phyloP scores from a whole-genome alignment of 2,113 vertebrate species.

The Anser cygnoides region DNA sequence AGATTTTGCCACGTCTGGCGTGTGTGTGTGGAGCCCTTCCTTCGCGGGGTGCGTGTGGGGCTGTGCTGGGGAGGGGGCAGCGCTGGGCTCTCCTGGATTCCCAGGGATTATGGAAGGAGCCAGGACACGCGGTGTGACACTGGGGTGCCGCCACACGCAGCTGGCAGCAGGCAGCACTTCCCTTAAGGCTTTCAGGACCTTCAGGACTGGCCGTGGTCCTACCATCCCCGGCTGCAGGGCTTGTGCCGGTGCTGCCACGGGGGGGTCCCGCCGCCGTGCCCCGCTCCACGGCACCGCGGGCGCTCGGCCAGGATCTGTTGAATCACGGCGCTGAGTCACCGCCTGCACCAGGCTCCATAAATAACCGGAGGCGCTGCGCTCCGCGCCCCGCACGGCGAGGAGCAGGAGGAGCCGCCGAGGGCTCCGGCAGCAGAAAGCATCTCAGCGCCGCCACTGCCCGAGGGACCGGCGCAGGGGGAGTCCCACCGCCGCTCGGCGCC shows the following conservation, averaged over 20 bases:
- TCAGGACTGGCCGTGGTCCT: rapidly evolving
- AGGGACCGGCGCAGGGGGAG: not conserved
- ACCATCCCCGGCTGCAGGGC: not conserved
- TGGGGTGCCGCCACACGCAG: not conserved
- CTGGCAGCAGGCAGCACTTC: not conserved
- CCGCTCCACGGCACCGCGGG: not conserved
- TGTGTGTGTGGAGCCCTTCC: not conserved
- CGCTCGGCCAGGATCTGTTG: not conserved
- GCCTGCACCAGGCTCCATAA: not conserved
- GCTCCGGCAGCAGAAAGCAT: not conserved
- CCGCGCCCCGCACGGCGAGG: rapidly evolving
- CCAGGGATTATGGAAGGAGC: not conserved
- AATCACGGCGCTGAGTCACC: not conserved
- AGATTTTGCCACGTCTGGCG: not conserved
- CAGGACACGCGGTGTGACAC: not conserved
- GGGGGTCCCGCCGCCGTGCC: not conserved
- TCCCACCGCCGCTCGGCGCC: not conserved
- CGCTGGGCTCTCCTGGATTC: not conserved
- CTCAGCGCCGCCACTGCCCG: not conserved
- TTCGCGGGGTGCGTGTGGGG: not conserved
- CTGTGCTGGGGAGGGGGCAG: not conserved
- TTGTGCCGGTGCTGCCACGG: rapidly evolving
- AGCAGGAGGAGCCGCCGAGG: not conserved
- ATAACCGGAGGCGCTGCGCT: not conserved
- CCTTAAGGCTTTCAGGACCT: not conserved